phyloP scores from a whole-genome alignment of 2,888 invertebrate genomes.

The Eutolmus rufibarbis region DNA sequence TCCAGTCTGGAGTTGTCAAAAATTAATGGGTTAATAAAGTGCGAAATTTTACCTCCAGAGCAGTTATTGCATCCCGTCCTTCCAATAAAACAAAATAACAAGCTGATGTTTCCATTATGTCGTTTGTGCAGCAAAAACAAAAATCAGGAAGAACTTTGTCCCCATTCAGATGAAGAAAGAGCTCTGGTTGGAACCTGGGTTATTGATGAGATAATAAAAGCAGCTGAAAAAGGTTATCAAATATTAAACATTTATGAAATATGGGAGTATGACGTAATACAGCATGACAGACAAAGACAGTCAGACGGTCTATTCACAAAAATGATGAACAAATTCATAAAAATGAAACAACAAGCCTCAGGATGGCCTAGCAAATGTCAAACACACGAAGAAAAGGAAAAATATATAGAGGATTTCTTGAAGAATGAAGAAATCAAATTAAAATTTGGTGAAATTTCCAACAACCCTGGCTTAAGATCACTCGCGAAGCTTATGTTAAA shows the following conservation, averaged over 20 bases:
- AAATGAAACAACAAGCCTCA: constrained; percentile 51
- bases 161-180: constrained; percentile 43
- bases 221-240: constrained; percentile 51
- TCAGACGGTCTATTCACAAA: constrained; percentile 49
- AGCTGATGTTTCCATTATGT: constrained; percentile 52
- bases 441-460: constrained; percentile 47
- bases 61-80: constrained; percentile 53
- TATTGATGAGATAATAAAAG: constrained; percentile 53
- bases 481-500: constrained; percentile 53
- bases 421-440: constrained; percentile 49
- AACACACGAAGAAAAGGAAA: constrained; percentile 44
- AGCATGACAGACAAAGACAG: constrained; percentile 44
- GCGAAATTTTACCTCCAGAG: constrained; percentile 39
- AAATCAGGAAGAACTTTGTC: too few relatives aligned
- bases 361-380: constrained; percentile 49
- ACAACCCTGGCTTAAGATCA: constrained; percentile 50
- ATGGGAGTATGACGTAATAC: constrained; percentile 53
- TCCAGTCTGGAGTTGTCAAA: too few relatives aligned
- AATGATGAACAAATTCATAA: constrained; percentile 52
- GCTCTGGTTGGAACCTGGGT: constrained; percentile 53
- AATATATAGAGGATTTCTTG: constrained; percentile 50
- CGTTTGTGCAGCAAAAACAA: constrained; percentile 40
- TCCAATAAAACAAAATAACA: constrained; percentile 50
- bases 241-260: constrained; percentile 52
- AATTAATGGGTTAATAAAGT: neutral